phyloP scores from a whole-genome alignment of 2,888 invertebrate species.

The Aleiodes leptofemur region DNA sequence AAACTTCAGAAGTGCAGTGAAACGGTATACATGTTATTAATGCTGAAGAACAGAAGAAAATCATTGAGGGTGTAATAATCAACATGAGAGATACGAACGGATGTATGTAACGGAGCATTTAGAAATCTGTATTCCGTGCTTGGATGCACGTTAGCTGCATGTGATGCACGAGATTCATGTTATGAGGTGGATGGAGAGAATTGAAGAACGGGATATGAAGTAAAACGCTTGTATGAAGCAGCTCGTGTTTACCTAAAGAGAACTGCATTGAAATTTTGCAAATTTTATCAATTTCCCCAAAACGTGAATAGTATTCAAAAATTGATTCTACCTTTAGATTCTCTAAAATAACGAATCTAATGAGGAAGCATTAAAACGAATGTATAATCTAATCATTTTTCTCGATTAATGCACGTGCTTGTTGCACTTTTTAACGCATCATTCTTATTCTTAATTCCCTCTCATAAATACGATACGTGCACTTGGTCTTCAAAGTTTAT shows the following conservation, averaged over 20 bases:
- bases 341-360: too few species aligned
- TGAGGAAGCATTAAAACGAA: too few species aligned
- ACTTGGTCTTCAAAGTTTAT: constrained; percentile 32
- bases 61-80: constrained; percentile 17
- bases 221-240: constrained; percentile 40
- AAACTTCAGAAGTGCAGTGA: not conserved
- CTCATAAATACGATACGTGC: constrained; percentile 29
- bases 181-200: constrained; percentile 35
- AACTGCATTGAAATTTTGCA: constrained; percentile 33
- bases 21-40: constrained; percentile 11
- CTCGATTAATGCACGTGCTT: too few species aligned
- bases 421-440: too few species aligned
- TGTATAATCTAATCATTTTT: too few species aligned
- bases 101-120: constrained; percentile 59
- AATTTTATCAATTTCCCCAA: not conserved
- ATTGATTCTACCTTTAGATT: too few species aligned
- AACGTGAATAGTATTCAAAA: too few species aligned
- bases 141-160: constrained; percentile 41
- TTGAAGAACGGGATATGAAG: constrained; percentile 42
- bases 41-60: constrained; percentile 8
- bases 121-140: constrained; percentile 59
- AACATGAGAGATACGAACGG: constrained; percentile 33
- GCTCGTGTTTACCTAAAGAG: constrained; percentile 53
- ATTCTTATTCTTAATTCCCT: constrained; percentile 51
- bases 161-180: constrained; percentile 46